phyloP scores from a whole-genome alignment of 2,113 vertebrate genomes.

The Rhea americana region DNA sequence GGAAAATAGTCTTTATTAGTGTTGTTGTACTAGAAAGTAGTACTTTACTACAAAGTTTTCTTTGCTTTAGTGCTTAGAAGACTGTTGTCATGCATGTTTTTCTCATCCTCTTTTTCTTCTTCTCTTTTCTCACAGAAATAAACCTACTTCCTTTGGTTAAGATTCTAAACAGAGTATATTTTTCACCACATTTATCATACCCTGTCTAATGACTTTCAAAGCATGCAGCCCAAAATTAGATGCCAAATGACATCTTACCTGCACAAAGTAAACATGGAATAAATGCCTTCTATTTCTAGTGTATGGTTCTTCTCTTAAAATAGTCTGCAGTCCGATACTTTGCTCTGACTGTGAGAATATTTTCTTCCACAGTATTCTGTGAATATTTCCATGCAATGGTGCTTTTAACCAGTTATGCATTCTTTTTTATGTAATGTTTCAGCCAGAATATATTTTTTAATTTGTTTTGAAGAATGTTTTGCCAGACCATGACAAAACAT shows the following conservation, averaged over 20 bases:
- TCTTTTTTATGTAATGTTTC: not conserved
- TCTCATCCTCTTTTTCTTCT: not conserved
- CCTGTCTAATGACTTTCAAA: not conserved
- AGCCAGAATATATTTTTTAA: not conserved
- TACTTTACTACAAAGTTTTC: no score
- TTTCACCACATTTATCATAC: not conserved
- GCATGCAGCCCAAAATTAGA: not conserved
- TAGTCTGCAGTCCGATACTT: not conserved
- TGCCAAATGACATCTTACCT: not conserved
- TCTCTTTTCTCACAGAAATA: not conserved
- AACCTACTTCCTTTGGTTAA: not conserved
- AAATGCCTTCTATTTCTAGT: not conserved
- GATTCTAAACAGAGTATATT: not conserved
- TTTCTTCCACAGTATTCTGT: not conserved
- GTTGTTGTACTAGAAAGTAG: no score
- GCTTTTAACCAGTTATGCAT: not conserved
- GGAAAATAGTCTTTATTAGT: not conserved
- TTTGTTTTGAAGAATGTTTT: not conserved
- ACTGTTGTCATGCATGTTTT: no score
- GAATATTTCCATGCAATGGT: not conserved
- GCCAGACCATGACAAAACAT: not conserved
- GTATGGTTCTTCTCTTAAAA: not conserved
- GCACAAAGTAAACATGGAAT: not conserved
- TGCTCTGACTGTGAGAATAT: constrained; percentile 12
- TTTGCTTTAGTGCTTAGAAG: not conserved